These are phyloP conservation scores for Morbakka virulenta DNA, from an alignment of 30 jellyfish, hydroid and myxozoan species.

Conservation along the genomic window DNA sequence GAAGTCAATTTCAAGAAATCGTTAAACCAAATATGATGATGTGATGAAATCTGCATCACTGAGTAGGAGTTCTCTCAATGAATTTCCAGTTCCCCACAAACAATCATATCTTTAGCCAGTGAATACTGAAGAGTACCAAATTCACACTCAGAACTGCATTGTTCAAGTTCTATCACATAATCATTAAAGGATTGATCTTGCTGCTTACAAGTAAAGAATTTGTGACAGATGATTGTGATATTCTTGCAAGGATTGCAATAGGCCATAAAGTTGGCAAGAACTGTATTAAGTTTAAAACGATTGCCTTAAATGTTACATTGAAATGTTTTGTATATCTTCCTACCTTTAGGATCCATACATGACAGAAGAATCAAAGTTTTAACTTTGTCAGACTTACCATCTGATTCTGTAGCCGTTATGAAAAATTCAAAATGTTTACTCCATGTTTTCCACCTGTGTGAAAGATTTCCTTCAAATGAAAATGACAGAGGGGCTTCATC, in stretches of 20 bases:
- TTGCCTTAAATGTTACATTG: constrained; percentile 13
- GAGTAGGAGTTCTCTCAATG: constrained; percentile 1
- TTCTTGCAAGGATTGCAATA: too few species aligned
- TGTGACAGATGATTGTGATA: constrained; percentile 30
- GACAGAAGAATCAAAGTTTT: constrained; percentile 29
- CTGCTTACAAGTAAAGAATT: constrained; percentile 27
- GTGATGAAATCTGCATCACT: constrained; percentile 31
- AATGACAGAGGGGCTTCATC: constrained; percentile 41
- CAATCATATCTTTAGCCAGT: too few species aligned
- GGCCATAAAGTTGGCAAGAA: too few species aligned
- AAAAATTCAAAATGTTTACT: too few species aligned
- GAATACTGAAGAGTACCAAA: too few species aligned
- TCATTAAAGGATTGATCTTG: constrained; percentile 25
- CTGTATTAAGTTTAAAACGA: constrained; percentile 1
- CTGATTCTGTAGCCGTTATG: too few species aligned
- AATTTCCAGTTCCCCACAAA: constrained; percentile 5
- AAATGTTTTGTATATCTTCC: constrained; percentile 47
- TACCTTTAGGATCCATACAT: constrained; percentile 39
- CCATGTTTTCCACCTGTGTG: too few species aligned
- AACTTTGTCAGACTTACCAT: constrained; percentile 44
- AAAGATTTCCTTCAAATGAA: too few species aligned
- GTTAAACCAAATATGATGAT: too few species aligned
- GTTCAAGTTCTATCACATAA: constrained; percentile 30
- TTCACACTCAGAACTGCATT: constrained; percentile 43
- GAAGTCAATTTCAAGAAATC: too few species aligned